A percentile compares a stretch with the other conserved stretches of the same genome.
phyloP scores from a whole-genome alignment of 2,797 vertebrate species.

The Dendrocincla tyrannina region DNA sequence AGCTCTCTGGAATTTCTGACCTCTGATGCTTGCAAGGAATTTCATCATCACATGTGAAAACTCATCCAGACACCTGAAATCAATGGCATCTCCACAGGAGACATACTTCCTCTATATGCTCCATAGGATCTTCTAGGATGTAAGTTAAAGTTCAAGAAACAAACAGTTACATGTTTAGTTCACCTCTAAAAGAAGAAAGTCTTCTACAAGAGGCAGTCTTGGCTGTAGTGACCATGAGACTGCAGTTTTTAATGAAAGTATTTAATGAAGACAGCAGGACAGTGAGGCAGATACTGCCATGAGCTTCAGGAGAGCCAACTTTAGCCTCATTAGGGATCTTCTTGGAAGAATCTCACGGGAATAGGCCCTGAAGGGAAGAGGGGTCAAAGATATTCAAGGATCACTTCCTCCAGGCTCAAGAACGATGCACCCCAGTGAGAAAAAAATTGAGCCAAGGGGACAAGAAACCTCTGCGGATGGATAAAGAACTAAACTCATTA shows the following conservation, averaged over 20 bases:
- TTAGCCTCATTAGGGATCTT: neutral
- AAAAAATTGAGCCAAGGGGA: neutral
- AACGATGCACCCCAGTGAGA: rapidly evolving
- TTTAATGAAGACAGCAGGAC: neutral
- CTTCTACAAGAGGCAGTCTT: neutral
- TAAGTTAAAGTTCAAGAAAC: neutral
- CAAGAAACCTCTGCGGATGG: neutral
- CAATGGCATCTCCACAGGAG: neutral
- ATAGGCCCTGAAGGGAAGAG: neutral
- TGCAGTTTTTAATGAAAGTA: neutral
- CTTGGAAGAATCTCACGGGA: neutral
- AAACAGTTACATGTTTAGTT: neutral
- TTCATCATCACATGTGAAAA: neutral
- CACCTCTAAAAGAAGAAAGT: neutral
- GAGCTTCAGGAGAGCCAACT: neutral
- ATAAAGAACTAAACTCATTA: too few relatives aligned
- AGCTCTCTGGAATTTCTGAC: neutral
- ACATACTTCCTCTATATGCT: neutral
- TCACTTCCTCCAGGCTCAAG: neutral
- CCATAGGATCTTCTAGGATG: neutral
- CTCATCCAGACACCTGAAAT: neutral
- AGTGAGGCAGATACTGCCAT: neutral
- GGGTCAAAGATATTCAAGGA: neutral
- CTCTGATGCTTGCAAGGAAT: neutral
- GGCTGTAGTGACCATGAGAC: neutral